These are phyloP conservation scores for Acanthosepion esculentum DNA, from an alignment of 2,888 invertebrate genomes.

Conservation along the genomic window DNA sequence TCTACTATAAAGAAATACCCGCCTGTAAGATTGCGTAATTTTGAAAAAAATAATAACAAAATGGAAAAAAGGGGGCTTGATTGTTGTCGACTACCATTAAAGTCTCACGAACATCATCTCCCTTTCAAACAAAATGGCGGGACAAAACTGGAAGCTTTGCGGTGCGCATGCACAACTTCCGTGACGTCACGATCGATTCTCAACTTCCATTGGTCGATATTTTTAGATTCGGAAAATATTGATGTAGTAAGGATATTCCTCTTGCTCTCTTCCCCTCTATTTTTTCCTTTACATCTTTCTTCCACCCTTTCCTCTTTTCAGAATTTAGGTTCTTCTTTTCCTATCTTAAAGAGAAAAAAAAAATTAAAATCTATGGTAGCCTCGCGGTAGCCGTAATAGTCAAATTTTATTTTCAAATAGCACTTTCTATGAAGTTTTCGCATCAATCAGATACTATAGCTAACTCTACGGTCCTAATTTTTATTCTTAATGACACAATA, in stretches of 20 bases:
- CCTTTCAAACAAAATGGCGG: slow-evolving; percentile 33
- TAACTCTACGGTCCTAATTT: too few relatives aligned
- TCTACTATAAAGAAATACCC: background rate
- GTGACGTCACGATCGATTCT: background rate
- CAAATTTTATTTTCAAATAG: too few relatives aligned
- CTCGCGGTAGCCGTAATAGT: background rate
- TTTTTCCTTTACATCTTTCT: too few relatives aligned
- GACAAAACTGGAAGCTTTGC: slow-evolving; percentile 2
- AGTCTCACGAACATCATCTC: background rate
- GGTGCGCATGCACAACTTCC: background rate
- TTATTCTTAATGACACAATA: too few relatives aligned
- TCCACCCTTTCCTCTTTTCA: background rate
- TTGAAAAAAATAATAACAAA: slow-evolving; percentile 1
- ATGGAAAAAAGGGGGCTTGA: background rate
- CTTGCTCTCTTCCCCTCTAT: background rate
- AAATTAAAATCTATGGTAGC: background rate
- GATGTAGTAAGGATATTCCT: background rate
- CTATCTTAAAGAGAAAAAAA: background rate
- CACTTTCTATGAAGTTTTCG: too few relatives aligned
- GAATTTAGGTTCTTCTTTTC: background rate
- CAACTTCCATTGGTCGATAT: background rate
- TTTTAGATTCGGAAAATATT: background rate
- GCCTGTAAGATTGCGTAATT: background rate
- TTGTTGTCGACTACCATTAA: background rate
- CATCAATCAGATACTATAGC: too few relatives aligned